Base-by-base conservation (phyloP, 2,797 vertebrate species). In the Esox lucius region DNA sequence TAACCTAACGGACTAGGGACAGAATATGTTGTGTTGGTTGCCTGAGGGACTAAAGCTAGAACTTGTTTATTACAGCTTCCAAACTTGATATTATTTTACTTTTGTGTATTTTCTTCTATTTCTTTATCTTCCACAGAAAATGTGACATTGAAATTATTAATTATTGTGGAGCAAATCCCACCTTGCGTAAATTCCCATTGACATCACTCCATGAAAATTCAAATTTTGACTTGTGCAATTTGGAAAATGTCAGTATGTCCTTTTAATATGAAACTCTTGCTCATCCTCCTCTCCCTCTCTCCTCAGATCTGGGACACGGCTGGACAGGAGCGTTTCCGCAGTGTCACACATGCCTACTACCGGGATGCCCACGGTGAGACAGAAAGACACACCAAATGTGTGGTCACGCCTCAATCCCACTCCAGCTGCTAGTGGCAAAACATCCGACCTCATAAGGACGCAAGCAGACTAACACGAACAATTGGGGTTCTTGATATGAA, bases 281-380 rank as follows among this genome's bases (percentile, higher is more conserved):
- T 51, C 39, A 13, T 71, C 51, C 35, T 17, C 24, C 16, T 24
- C 33, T 19, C 26, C 65, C 42, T 59, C 26, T 71, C 22, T 71
- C 51, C 74, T 1, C 85, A 95, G 92, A 94, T 94, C 80, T 94
- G 90, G 90, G 91, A 94, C 87, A 95, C 92, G 0, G 95, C 95
- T 0, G 94, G 95, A 69, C 95, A 95, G 87, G 95, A 95, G 78
- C 83, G 93, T 16, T 90, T 93, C 85, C 89, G 93, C 48, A 94
- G 91, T 0, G 91, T 94, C 72, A 93, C 92, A 1, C 94, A 95
- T 0, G 93, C 94, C 56, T 95, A 95, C 77, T 95, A 95, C 80
- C 89, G 94, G 0, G 94, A 95, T 0, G 94, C 94, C 28, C 93
- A 95, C 0, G 95, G 95, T 95, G 84, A 94, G 92, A 2, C 11